phyloP scores from a whole-genome alignment of 2,797 vertebrate species.

The Pygocentrus nattereri region DNA sequence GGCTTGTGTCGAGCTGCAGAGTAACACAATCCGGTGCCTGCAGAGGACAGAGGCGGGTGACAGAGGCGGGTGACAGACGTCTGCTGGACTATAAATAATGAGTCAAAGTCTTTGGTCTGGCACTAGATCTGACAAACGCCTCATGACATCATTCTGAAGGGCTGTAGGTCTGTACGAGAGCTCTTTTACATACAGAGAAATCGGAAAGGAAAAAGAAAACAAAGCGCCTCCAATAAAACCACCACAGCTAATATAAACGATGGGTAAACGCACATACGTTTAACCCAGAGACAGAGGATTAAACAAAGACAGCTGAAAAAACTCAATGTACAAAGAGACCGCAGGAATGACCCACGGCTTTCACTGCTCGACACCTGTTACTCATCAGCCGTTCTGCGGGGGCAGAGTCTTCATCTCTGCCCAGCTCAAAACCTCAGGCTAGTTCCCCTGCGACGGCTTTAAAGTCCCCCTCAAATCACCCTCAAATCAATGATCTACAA shows the following conservation, averaged over 20 bases:
- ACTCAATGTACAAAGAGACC: neutral
- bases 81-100: constrained; percentile 65
- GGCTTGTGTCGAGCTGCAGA: constrained; percentile 19
- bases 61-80: constrained; percentile 68
- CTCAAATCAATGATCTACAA: neutral
- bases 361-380: neutral
- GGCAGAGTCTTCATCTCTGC: neutral
- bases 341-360: neutral
- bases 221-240: neutral
- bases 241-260: neutral
- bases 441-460: neutral
- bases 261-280: neutral
- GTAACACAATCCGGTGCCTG: constrained; percentile 64
- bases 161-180: constrained; percentile 55
- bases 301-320: constrained; percentile 11
- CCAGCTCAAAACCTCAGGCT: neutral
- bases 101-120: constrained; percentile 58
- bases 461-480: neutral
- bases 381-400: neutral
- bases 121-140: constrained; percentile 59
- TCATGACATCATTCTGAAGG: constrained; percentile 50
- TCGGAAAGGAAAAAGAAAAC: neutral
- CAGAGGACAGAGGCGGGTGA: constrained; percentile 62
- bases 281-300: neutral
- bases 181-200: constrained; percentile 46